Evolutionary conservation across 23 tunicate species (phyloP), one percentile per base, ranked within the genome.

Genomic region (Trididemnum nubilum): DNA sequence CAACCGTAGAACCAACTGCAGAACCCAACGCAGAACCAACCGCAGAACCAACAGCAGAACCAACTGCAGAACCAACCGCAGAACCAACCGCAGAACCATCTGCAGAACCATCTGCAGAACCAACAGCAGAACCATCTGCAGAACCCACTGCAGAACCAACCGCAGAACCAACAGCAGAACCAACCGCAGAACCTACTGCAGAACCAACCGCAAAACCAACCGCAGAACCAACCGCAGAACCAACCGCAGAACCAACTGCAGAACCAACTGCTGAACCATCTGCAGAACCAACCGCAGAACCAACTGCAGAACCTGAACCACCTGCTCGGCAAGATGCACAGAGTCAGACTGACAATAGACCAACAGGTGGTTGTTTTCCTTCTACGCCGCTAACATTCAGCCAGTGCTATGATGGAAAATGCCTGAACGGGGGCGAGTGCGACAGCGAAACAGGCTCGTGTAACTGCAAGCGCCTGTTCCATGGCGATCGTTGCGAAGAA

Each of bases 341-440:
- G 52, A 15, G 67, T 37, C 22, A n/a, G 5, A 21, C 67, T 12
- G 3, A 15, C 29, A 21, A 3, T 3, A 22, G 26, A 4, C 23
- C 69, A 23, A 5, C 74, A 5, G 86, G 78, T 0, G 69, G 31
- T 1, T 85, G 88, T 44, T 39, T 9, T 2, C 88, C 88, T 2
- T 28, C 65, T 0, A 33, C 49, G 5, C 51, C 88, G 35, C 33
- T 85, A 27, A 61, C 29, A 31, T 51, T 40, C 23, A 33, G 33
- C 33, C 58, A 21, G 0, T 91, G 97, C 34, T 91, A 81, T 37
- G 76, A 27, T 5, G 90, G 87, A 35, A 85, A 85, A 70, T 91
- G 97, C 58, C 81, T 91, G 34, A 91, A 91, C 79, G 89, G 89
- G 0, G 97, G 97, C 24, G 81, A 65, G 1, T 91, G 97, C 66